Evolutionary conservation across 2,888 invertebrate genomes (phyloP).

Genomic region (Meganola albula): DNA sequence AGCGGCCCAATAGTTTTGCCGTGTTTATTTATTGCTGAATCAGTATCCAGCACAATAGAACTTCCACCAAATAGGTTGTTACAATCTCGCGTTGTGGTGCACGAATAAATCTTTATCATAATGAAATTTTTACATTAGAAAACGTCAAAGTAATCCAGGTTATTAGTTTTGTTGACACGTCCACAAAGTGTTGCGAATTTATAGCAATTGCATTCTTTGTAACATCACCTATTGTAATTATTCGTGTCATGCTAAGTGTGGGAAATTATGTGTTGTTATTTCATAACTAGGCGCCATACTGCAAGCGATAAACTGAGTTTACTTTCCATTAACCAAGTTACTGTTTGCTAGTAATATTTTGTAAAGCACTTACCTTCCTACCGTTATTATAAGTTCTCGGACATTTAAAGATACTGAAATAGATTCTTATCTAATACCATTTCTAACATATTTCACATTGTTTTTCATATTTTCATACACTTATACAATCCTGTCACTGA

Average conservation of each 20-base stretch:
- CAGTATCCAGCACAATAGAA: constrained; percentile 27
- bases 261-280: constrained; percentile 52
- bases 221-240: constrained; percentile 42
- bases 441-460: too few relatives aligned
- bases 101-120: constrained; percentile 27
- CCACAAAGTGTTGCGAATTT: constrained; percentile 51
- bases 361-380: too few relatives aligned
- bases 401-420: too few relatives aligned
- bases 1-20: constrained; percentile 7
- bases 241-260: constrained; percentile 57
- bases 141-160: constrained; percentile 43
- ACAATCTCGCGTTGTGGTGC: constrained; percentile 22
- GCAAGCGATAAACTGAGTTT: constrained; percentile 27
- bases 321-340: too few relatives aligned
- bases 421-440: too few relatives aligned
- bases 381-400: too few relatives aligned
- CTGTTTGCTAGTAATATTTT: too few relatives aligned
- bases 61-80: constrained; percentile 18
- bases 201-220: constrained; percentile 43
- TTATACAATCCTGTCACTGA: too few relatives aligned
- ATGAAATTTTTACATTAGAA: constrained; percentile 24
- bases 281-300: constrained; percentile 6
- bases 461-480: too few relatives aligned
- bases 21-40: constrained; percentile 16
- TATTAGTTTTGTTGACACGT: constrained; percentile 61